Base-by-base conservation (phyloP, 2,888 invertebrate genomes). In the Syritta pipiens region DNA sequence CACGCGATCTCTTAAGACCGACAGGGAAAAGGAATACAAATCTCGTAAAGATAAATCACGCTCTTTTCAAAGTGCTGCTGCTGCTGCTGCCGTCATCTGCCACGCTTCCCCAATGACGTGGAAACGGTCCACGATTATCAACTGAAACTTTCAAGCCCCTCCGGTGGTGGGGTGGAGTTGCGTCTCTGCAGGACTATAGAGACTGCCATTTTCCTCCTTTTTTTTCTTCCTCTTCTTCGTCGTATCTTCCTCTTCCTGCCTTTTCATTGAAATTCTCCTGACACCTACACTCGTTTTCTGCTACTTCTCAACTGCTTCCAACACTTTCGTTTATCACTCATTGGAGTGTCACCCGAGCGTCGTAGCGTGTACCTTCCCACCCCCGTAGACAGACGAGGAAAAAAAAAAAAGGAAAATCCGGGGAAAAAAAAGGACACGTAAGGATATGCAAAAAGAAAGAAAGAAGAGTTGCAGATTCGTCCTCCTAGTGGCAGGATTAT, bases 21-120 rank as follows among this genome's bases (percentile, higher is more conserved):
- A 37, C 6, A 9, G 10, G 22, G n/a, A n/a, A 37, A 37, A 46
- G 12, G 44, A 55, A 63, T 44, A 57, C 60, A 51, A 69, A 63
- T 69, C 63, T 76, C 51, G n/a, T 32, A 53, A 51, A 69, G 76
- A 76, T 76, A 76, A 76, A 76, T 76, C 76, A 76, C 76, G 69
- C 44, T 63, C 63, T 63, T 22, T 28, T 26, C 57, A 28, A 30
- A 46, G 19, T 35, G 12, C 6, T 42, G 17, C 53, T 57, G 49
- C 46, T 74, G 63, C 65, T 46, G 51, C 12, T n/a, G 37, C 37
- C 53, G 74, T 65, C 65, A 62, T 51, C 26, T 10, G 20, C 28
- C 17, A 40, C 32, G 12, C 57, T 59, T 35, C 24, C 26, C 4
- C 69, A 69, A 69, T 76, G 69, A 76, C 51, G 76, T 76, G 76